A percentile compares a stretch with the other conserved stretches of the same genome.
Evolutionary conservation across 2,113 vertebrate genomes (phyloP).

Genomic region (Deroptyus accipitrinus): DNA sequence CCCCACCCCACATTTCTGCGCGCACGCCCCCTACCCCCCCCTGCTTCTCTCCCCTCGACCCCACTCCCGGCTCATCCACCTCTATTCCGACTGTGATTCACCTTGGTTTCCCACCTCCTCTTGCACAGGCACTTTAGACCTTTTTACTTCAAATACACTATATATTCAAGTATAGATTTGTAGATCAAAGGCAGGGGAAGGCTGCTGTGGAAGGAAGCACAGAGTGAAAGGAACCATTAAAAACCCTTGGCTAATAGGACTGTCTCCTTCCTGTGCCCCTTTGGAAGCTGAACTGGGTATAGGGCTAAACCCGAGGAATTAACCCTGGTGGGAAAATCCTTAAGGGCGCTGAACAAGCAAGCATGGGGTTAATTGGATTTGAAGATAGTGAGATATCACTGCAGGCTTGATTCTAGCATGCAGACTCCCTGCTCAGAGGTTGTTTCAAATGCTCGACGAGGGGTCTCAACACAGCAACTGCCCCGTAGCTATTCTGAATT

Average conservation of each 20-base stretch:
- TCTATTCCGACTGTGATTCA: not conserved
- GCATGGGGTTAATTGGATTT: not conserved
- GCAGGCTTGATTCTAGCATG: not conserved
- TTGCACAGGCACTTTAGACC: not conserved
- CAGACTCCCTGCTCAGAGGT: rapidly evolving
- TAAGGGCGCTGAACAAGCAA: not conserved
- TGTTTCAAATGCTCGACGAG: not conserved
- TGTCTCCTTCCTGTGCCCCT: not conserved
- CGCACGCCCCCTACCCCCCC: not conserved
- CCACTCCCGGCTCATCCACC: not conserved
- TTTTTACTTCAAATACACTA: not conserved
- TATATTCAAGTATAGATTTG: not conserved
- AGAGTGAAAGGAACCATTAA: not conserved
- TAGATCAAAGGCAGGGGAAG: not conserved
- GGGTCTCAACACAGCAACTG: not conserved
- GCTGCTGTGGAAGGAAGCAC: not conserved
- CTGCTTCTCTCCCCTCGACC: not conserved
- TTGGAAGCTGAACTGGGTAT: not conserved
- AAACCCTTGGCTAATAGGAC: not conserved
- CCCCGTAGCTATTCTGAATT: not conserved
- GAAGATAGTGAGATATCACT: not conserved
- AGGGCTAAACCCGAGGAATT: not conserved
- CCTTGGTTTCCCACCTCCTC: not conserved
- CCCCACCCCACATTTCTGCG: too few relatives aligned
- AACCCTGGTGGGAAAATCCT: not conserved